Base-by-base conservation (phyloP, 2,797 vertebrate species). In the Hypotaenidia philippensis region DNA sequence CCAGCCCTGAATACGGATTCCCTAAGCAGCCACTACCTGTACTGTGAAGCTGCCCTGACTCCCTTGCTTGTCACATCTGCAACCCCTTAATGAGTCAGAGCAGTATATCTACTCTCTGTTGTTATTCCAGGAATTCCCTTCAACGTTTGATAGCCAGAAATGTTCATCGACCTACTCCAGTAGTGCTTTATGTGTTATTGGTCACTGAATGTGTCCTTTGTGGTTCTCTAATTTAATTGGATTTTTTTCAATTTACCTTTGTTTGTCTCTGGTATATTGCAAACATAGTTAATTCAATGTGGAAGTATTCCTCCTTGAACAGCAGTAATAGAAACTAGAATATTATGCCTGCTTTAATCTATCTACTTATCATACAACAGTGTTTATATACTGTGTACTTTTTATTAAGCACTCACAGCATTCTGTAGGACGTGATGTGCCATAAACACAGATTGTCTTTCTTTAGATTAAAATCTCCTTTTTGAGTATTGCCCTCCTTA, bases 181-280 rank as follows among this genome's bases (percentile, higher is more conserved):
- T 32, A 85, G 60, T 34, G 27, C 50, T 88, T 95, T 87, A 49
- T 60, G 25, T 60, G 63, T 95, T 93, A 93, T 94, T 86, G 90
- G 90, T 86, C 80, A 84, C 52, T 49, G 47, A 76, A 90, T 83
- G 25, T 82, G 91, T 87, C 88, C 93, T 90, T 86, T 90, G 88
- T 70, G 80, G 77, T 44, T 88, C 55, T 79, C 29, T 89, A 74
- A 86, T 95, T 95, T 92, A 89, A 95, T 91, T 93, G 74, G 90
- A 59, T 86, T 94, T 93, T 93, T 95, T 94, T 93, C 77, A 64
- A 59, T 92, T 93, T 95, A 83, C 78, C 66, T 92, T 93, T 91
- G 74, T 90, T 94, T 90, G 56, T 92, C 52, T 85, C 49, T 89
- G 52, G 60, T 80, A 85, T 63, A 89, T 80, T 94, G 49, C 69